Percentiles rank a stretch among this genome's conserved stretches.
phyloP scores from a whole-genome alignment of 2,113 vertebrate species.

The Asarcornis scutulata region DNA sequence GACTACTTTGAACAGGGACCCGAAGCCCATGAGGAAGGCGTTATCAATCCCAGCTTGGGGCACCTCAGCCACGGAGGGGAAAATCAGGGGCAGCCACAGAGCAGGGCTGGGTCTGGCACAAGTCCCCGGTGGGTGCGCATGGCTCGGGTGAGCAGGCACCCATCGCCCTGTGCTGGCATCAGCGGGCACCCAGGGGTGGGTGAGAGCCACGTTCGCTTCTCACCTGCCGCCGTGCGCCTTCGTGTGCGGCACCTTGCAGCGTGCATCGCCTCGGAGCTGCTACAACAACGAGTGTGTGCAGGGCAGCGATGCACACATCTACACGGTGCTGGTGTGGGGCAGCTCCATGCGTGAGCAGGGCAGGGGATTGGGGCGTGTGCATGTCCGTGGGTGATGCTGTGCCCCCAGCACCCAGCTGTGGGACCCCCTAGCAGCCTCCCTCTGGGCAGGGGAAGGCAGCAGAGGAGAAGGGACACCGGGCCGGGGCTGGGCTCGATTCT shows the following conservation, averaged over 20 bases:
- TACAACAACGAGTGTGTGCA: fast-evolving
- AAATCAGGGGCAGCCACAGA: background rate
- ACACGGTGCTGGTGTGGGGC: background rate
- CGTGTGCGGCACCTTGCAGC: background rate
- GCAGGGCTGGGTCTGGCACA: fast-evolving
- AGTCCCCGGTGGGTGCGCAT: background rate
- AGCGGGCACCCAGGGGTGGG: background rate
- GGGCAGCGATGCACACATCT: background rate
- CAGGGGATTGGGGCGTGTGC: background rate
- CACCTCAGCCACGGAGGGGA: background rate
- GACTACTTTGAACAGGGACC: constrained; percentile 31
- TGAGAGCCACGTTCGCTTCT: background rate
- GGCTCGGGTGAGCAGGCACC: background rate
- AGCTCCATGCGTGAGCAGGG: background rate
- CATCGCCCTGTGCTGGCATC: fast-evolving
- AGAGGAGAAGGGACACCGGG: background rate
- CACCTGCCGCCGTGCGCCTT: fast-evolving
- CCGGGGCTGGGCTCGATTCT: background rate
- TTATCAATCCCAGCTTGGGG: background rate
- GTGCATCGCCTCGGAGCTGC: background rate
- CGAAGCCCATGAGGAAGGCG: constrained; percentile 61
- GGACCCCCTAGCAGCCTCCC: background rate
- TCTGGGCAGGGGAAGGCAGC: background rate
- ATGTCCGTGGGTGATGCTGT: background rate
- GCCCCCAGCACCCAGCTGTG: background rate